Percentiles rank a stretch among this genome's conserved stretches.
Conservation (phyloP, 2,113 vertebrate species). For the Lepidothrix coronata region DNA sequence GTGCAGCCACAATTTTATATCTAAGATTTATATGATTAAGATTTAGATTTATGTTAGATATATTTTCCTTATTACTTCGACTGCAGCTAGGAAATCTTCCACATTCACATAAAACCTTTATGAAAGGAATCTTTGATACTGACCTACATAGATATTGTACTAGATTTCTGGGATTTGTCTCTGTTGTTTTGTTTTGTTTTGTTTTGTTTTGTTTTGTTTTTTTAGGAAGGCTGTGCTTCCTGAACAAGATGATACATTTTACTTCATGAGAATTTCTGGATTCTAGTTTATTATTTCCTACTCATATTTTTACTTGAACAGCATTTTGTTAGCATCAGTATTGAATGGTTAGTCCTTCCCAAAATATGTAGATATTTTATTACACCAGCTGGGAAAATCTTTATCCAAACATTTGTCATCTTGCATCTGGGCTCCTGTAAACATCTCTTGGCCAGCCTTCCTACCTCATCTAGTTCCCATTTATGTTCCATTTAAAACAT, state of each 20-base stretch:
- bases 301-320: neutral
- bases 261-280: neutral
- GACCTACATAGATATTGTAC: neutral
- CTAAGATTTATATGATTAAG: neutral
- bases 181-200: neutral
- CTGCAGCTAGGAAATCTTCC: neutral
- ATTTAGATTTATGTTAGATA: neutral
- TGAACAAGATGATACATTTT: neutral
- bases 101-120: neutral
- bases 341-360: neutral
- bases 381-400: neutral
- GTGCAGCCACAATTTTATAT: neutral
- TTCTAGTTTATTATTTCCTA: neutral
- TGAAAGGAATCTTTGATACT: neutral
- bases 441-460: neutral
- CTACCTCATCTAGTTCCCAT: neutral
- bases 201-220: neutral
- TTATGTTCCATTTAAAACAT: neutral
- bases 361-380: neutral
- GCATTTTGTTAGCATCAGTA: neutral
- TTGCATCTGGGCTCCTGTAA: neutral
- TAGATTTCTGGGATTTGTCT: neutral
- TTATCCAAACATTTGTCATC: neutral
- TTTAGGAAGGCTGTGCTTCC: neutral
- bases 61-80: neutral